A percentile compares a stretch with the other conserved stretches of the same genome.
Evolutionary conservation across 2,113 vertebrate genomes (phyloP).

Genomic region (Pseudonaja textilis): DNA sequence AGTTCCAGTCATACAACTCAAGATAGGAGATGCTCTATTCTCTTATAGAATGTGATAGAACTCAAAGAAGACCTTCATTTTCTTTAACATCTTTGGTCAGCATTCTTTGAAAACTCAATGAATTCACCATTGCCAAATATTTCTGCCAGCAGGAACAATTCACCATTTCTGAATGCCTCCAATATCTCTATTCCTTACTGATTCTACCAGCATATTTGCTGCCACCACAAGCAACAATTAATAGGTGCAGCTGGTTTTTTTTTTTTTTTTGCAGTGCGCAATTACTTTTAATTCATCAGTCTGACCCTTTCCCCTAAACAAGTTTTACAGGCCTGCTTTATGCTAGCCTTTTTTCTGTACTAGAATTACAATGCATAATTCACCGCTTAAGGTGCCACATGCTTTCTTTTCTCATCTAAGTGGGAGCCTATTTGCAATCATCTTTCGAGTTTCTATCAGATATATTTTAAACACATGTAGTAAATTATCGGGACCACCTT

Average conservation of each 20-base stretch:
- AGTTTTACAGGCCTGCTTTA: not conserved
- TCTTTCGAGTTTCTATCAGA: not conserved
- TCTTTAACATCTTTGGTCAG: not conserved
- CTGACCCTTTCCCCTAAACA: not conserved
- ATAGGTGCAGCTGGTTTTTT: not conserved
- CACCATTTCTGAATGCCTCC: not conserved
- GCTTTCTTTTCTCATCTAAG: not conserved
- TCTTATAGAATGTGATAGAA: not conserved
- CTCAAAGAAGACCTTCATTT: not conserved
- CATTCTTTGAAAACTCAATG: not conserved
- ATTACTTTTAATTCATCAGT: not conserved
- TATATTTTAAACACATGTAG: not conserved
- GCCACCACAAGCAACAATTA: not conserved
- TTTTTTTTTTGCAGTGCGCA: not conserved
- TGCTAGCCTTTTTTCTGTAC: not conserved
- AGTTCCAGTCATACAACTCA: not conserved
- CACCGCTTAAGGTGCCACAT: not conserved
- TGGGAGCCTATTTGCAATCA: not conserved
- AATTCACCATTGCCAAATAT: not conserved
- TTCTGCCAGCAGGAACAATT: not conserved
- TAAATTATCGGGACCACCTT: not conserved
- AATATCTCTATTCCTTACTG: not conserved
- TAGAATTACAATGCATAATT: not conserved
- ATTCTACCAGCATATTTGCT: not conserved
- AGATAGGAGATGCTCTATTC: not conserved